These are phyloP conservation scores for Linnaemya vulpina DNA, from an alignment of 2,888 invertebrate species.

Conservation along the genomic window DNA sequence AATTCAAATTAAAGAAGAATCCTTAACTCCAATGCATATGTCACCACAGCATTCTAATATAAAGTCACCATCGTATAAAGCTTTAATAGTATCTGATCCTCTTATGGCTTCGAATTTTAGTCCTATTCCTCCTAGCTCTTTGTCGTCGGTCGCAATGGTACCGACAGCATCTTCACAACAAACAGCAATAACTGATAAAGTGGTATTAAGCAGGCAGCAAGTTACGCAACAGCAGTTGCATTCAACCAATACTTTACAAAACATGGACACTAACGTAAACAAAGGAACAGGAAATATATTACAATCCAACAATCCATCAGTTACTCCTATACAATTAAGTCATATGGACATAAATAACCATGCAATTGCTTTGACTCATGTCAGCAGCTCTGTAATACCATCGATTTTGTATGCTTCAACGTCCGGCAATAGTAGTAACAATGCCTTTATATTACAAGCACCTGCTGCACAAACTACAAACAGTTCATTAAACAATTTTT, in stretches of 20 bases:
- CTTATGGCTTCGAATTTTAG: constrained; percentile 78
- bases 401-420: constrained; percentile 74
- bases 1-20: constrained; percentile 76
- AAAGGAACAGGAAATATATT: constrained; percentile 50
- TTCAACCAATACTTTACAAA: constrained; percentile 75
- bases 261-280: constrained; percentile 73
- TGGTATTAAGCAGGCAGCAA: constrained; percentile 61
- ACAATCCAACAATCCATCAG: constrained; percentile 30
- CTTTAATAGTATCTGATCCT: constrained; percentile 76
- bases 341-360: constrained; percentile 69
- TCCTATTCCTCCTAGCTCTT: constrained; percentile 68
- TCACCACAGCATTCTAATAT: constrained; percentile 60
- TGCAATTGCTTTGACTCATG: constrained; percentile 59
- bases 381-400: constrained; percentile 59
- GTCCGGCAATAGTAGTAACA: constrained; percentile 46
- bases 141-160: constrained; percentile 58
- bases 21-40: constrained; percentile 62
- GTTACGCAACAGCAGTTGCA: constrained; percentile 71
- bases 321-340: constrained; percentile 61
- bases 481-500: constrained; percentile 25
- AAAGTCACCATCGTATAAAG: constrained; percentile 76
- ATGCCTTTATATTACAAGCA: constrained; percentile 77
- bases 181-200: background rate
- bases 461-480: constrained; percentile 29
- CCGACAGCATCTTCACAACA: constrained; percentile 46